Evolutionary conservation across 2,113 vertebrate genomes (phyloP), one percentile per base, ranked within the genome.

Genomic region (Vidua macroura): DNA sequence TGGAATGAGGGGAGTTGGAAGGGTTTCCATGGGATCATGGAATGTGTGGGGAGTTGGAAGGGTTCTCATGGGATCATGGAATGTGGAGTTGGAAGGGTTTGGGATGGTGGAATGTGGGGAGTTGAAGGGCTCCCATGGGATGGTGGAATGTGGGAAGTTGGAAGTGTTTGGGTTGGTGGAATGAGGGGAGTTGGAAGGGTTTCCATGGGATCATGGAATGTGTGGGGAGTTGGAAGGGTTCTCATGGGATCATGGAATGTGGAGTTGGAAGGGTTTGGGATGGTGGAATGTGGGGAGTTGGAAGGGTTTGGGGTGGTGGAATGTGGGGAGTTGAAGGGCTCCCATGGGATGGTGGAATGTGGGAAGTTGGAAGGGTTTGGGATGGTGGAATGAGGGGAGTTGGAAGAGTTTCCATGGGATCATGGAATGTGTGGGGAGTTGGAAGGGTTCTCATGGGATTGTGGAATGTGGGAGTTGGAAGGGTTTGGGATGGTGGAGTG

Each of bases 111-210:
- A 14, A 1, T 21, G 19, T 1, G 19, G 7, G 52, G 10, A 6
- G 17, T 13, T 39, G 59, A 39, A 39, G 16, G 7, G 37, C 20
- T 62, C 15, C 22, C 31, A 6, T 35, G 22, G 22, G 8, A 21
- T 21, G 5, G 6, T 43, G 39, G 7, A 11, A 3, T 1, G n/a
- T n/a, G n/a, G n/a, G 1, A 21, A n/a, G 31, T 3, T 56, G 55
- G 55, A 56, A 33, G 55, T 23, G 37, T 21, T 30, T 62, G 60
- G 55, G 15, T 17, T 13, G 6, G 4, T 51, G 14, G 55, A 14
- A 1, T 21, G 19, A 2, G 19, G 7, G 52, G 10, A 6, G 17
- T 13, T 39, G 25, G 59, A 39, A 39, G 16, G 7, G 37, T 28
- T 62, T 15, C 22, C 31, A 6, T 35, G 22, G 22, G 8, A 21